Base-by-base conservation (phyloP, 1,140 invertebrate genomes). In the Drosophila orosa region DNA sequence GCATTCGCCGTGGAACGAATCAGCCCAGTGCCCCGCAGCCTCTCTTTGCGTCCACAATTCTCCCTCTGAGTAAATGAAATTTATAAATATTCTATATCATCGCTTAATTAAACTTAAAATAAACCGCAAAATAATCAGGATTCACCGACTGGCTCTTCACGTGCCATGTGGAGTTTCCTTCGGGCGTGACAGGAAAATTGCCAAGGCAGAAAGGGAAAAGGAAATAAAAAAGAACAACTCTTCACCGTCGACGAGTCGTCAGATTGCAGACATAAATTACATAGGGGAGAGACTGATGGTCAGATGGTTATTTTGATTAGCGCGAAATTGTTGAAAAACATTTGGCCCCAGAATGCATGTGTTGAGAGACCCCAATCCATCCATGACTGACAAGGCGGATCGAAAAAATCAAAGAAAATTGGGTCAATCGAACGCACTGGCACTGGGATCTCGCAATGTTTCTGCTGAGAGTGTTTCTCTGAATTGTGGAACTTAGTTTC, bases 31-130 rank as follows among this genome's bases (percentile, higher is more conserved):
- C 37, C 29, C 48, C 24, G 27, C 29, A 22, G 17, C 15, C 29
- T 33, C 22, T 22, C 45, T 9, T 29, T 5, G 12, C 59, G 5
- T 22, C 8, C 15, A 22, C 25, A 7, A 27, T 39, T 45, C 35
- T 22, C 17, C 55, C 35, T 40, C 29, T 27, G 37, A 27, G 58
- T 58, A 74, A 72, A 83, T 67, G 39, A 54, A 80, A 55, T 73
- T 83, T 77, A 80, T 67, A 78, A 67, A 74, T 74, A 68, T 57
- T 60, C 67, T 25, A 50, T 50, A 71, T 73, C 73, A 65, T 44
- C 76, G 80, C 81, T 60, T 86, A 86, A 86, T 85, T 85, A 85
- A 86, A 85, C 63, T 81, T 81, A 78, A 81, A 86, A 86, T 74
- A 86, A 74, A 68, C 81, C 81, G 81, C 81, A 69, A 25, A 62